Evolutionary conservation across 2,797 vertebrate species (phyloP).

Genomic region (Sylvilagus floridanus): DNA sequence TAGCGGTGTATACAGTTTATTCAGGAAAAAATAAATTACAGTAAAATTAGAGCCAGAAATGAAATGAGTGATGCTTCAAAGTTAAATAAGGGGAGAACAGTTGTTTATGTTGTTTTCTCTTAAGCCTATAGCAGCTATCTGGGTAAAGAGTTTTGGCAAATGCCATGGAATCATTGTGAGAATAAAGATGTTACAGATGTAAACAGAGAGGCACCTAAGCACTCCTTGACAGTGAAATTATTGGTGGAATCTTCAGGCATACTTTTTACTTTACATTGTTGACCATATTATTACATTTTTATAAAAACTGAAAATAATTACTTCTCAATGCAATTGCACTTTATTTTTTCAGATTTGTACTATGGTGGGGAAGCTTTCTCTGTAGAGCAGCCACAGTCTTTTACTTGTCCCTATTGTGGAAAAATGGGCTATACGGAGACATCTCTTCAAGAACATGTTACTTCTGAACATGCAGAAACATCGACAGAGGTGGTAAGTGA

Average conservation of each 20-base stretch:
- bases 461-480: slow-evolving; percentile 98
- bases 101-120: slow-evolving; percentile 8
- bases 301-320: background rate
- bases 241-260: background rate
- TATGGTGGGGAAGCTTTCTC: slow-evolving; percentile 99
- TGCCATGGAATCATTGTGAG: background rate
- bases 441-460: slow-evolving; percentile 98
- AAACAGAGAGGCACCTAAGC: background rate
- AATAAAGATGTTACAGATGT: background rate
- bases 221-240: background rate
- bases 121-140: background rate
- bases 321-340: slow-evolving; percentile 34
- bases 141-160: background rate
- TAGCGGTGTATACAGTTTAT: background rate
- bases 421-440: slow-evolving; percentile 99
- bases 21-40: background rate
- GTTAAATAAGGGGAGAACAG: background rate
- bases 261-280: background rate
- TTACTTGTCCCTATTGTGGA: slow-evolving; percentile 99
- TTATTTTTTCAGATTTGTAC: slow-evolving; percentile 94
- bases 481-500: slow-evolving; percentile 98
- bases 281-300: background rate
- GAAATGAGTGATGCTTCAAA: slow-evolving; percentile 36
- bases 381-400: slow-evolving; percentile 99
- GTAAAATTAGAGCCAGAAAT: slow-evolving; percentile 34